A percentile compares a stretch with the other conserved stretches of the same genome.
These are phyloP conservation scores for Parnassius mnemosyne DNA, from an alignment of 2,888 invertebrate genomes.

Conservation along the genomic window DNA sequence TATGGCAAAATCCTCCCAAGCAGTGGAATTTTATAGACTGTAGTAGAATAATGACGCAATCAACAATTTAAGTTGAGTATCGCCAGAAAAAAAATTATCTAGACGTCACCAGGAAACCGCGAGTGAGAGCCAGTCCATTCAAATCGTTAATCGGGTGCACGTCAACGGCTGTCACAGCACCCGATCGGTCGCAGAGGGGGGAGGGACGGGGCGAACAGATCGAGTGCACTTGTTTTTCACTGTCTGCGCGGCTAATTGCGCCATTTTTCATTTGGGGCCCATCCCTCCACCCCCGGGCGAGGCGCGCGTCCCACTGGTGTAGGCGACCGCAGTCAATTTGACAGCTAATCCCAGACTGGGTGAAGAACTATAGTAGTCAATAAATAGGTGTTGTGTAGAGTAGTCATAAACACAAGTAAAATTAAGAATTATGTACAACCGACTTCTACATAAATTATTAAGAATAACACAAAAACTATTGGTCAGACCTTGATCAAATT, in stretches of 20 bases:
- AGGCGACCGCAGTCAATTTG: conserved; percentile 42
- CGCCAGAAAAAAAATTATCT: too few species aligned
- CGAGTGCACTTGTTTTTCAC: conserved; percentile 79
- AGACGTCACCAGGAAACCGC: too few species aligned
- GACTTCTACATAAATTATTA: too few species aligned
- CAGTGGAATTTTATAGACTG: too few species aligned
- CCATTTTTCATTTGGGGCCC: conserved; percentile 73
- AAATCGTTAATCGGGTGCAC: conserved; percentile 2
- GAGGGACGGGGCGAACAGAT: conserved; percentile 43
- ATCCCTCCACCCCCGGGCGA: conserved; percentile 39
- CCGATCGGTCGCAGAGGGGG: not conserved
- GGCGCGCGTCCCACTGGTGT: conserved; percentile 28
- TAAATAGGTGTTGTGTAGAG: not conserved
- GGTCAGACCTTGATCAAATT: too few species aligned
- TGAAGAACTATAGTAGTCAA: conserved; percentile 16
- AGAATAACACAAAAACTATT: too few species aligned
- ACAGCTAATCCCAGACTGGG: conserved; percentile 39
- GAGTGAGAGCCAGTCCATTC: not conserved
- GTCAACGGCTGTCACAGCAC: conserved; percentile 9
- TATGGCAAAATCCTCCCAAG: too few species aligned
- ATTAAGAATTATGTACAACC: too few species aligned
- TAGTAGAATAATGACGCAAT: too few species aligned
- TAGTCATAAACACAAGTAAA: too few species aligned
- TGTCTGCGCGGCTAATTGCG: conserved; percentile 77
- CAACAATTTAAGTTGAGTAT: too few species aligned